Evolutionary conservation across 2,888 invertebrate species (phyloP), one percentile per base, ranked within the genome.

Genomic region (Archips xylosteana): DNA sequence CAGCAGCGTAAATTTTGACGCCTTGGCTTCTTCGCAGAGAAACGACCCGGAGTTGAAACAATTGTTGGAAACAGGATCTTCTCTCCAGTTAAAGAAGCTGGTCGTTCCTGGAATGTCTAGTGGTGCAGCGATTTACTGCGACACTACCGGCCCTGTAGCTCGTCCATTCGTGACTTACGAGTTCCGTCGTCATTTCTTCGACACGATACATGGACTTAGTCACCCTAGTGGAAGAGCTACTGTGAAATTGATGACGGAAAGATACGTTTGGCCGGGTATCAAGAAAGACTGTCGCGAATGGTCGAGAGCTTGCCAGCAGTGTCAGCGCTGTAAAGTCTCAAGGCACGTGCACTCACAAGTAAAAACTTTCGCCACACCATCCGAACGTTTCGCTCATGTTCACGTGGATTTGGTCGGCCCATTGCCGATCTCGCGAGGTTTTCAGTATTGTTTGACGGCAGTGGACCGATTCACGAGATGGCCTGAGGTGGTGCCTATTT

Each of bases 261-360:
- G 82, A 2, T 88, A 78, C 54, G 82, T 87, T 0, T 88, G 87
- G 86, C 84, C 83, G 2, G 71, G 71, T 3, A 80, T 87, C 2
- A 79, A 83, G 2, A 71, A 70, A 8, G 83, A 88, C 69, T 80
- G 78, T 54, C 45, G 76, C 0, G 49, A 68, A 0, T 87, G 85
- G 85, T 74, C 80, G 2, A 75, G 76, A 1, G 51, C 67, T 0
- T 86, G 85, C 67, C 71, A 80, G 6, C 64, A 63, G 0, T 87
- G 86, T 51, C 87, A 88, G 71, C 75, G 74, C 10, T 61, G 75
- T 0, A 88, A 88, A 64, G 71, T 85, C 0, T 47, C 75, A 0
- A 75, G 82, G 6, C 87, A 85, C 70, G 78, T 76, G 0, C 12
- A 60, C 9, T 34, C 80, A 39, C 82, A 82, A 5, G 10, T 77